Evolutionary conservation across 1,140 invertebrate species (phyloP).

Genomic region (Papilio machaon): DNA sequence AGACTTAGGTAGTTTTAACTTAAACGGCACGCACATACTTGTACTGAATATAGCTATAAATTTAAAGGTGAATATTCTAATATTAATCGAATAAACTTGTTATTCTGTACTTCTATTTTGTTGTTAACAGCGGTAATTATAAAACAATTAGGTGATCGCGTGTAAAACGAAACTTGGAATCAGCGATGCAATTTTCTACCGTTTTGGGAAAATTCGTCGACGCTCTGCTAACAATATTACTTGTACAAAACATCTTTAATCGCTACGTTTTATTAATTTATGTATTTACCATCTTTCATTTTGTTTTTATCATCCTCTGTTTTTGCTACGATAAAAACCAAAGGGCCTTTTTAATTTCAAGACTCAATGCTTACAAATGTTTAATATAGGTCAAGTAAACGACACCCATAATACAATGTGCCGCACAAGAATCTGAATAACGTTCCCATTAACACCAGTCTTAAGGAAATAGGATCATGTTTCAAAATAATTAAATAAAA

Average conservation of each 20-base stretch:
- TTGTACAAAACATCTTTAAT: conserved; percentile 6
- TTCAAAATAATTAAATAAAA: neutral
- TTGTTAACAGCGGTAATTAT: conserved; percentile 41
- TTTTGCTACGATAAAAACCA: no score
- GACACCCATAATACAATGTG: no score
- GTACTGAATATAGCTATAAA: neutral
- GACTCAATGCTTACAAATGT: no score
- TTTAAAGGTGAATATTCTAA: neutral
- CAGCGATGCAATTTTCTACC: conserved; percentile 35
- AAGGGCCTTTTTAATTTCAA: no score
- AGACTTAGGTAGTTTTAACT: no score
- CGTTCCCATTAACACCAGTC: neutral
- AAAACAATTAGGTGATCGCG: conserved; percentile 45
- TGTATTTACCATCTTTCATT: neutral
- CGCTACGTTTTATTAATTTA: neutral
- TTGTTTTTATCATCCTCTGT: no score
- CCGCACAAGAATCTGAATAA: no score
- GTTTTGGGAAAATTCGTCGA: conserved; percentile 27
- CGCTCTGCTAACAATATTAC: conserved; percentile 28
- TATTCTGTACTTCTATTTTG: conserved; percentile 26
- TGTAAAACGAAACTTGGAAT: conserved; percentile 33
- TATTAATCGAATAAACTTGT: conserved; percentile 32
- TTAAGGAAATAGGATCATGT: neutral
- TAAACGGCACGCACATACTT: no score
- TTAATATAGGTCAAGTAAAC: no score